phyloP scores from a whole-genome alignment of 35 echinoderm and acorn worm species.

The Stichopus chloronotus region DNA sequence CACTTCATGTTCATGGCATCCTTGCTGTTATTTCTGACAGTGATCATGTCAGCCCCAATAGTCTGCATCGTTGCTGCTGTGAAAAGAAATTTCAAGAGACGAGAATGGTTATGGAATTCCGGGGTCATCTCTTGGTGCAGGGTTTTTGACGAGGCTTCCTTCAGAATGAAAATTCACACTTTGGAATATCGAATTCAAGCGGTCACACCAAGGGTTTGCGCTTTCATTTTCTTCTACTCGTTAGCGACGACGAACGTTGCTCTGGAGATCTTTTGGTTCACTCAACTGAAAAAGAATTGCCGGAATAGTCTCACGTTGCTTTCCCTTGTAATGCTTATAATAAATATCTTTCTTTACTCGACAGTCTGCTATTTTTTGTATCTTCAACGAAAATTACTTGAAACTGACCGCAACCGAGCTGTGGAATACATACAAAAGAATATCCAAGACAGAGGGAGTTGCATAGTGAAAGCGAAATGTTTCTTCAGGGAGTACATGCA shows the following conservation, averaged over 20 bases:
- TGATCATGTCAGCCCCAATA: background rate
- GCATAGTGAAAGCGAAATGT: background rate
- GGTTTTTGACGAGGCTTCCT: background rate
- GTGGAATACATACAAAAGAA: background rate
- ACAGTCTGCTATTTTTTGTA: background rate
- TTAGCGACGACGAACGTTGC: background rate
- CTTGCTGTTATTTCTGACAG: background rate
- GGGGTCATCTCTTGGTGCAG: background rate
- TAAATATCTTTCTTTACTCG: constrained; percentile 14
- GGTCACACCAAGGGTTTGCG: background rate
- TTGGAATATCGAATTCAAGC: background rate
- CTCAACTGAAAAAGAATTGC: background rate
- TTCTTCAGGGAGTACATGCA: background rate
- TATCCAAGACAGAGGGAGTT: background rate
- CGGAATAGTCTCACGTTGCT: background rate
- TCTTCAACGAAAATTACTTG: background rate
- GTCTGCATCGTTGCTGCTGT: background rate
- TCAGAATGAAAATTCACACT: background rate
- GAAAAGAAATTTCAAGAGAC: background rate
- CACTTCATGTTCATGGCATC: background rate
- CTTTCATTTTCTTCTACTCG: background rate
- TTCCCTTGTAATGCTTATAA: background rate
- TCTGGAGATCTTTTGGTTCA: background rate
- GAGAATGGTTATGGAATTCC: too few relatives aligned
- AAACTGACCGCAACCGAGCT: background rate